Evolutionary conservation across 1,140 invertebrate species (phyloP), one percentile per base, ranked within the genome.

Genomic region (Drosophila rhopaloa): DNA sequence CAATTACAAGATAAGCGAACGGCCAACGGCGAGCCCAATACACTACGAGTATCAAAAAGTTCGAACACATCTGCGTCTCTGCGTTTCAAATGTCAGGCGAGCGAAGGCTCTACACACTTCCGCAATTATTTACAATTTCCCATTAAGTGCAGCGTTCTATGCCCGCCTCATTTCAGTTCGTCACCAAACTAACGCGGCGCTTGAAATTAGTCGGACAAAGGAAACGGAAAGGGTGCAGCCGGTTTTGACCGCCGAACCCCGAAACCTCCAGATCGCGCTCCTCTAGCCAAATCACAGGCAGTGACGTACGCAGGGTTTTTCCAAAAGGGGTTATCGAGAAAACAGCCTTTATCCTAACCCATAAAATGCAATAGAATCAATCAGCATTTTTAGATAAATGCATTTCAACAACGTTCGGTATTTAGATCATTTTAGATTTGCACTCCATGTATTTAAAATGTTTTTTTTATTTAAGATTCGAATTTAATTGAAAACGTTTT

Each of bases 41-140:
- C 53, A 50, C 46, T 48, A 5, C 57, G 62, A 38, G 61, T 56
- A 55, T 68, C 74, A 58, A 56, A 47, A 38, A 48, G 47, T 43
- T 58, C 55, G 60, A 76, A 50, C 38, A 44, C 60, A 73, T 58
- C 62, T 60, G 58, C 57, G 43, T 54, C 70, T 66, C 67, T 60
- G 58, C 57, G 43, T 48, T 73, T 70, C 67, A 84, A 84, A 73
- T 86, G 79, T 68, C 83, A 76, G 75, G 70, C 58, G 58, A 80
- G 35, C 24, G 24, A 14, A 47, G 43, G 46, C 59, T 67, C 46
- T 38, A 38, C 50, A 66, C 48, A 89, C 84, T 89, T 89, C 84
- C 84, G 84, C 84, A 89, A 90, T 89, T 90, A 90, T 89, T 67
- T 89, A 77, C 79, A 82, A 74, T 79, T 73, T 79, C 79, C 79